Percentiles rank a stretch among this genome's conserved stretches.
Conservation (phyloP, 2,113 vertebrate species). For the Melierax canorus region DNA sequence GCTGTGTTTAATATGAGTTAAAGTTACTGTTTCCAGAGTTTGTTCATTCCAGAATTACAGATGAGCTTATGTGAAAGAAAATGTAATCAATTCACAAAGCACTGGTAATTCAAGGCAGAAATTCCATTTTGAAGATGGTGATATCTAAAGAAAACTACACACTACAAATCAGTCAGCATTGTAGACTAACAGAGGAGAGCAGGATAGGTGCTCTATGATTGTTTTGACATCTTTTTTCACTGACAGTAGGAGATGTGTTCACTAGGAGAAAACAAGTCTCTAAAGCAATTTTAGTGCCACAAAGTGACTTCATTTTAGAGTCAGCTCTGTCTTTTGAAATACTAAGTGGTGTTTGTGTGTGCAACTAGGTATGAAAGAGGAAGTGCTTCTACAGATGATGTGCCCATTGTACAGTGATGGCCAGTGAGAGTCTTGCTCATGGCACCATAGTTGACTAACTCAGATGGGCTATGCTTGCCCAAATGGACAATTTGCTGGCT, state of each 20-base stretch:
- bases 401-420: not conserved
- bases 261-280: not conserved
- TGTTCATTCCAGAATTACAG: not conserved
- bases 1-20: not conserved
- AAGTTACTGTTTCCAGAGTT: not conserved
- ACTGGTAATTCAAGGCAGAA: not conserved
- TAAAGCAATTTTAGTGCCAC: not conserved
- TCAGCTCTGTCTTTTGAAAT: not conserved
- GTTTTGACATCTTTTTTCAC: not conserved
- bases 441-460: not conserved
- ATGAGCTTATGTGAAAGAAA: not conserved
- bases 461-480: fast-evolving
- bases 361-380: not conserved
- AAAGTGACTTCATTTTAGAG: not conserved
- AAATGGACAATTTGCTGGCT: fast-evolving
- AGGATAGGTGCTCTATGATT: not conserved
- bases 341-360: not conserved
- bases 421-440: not conserved
- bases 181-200: not conserved
- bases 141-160: not conserved
- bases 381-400: not conserved
- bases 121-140: not conserved
- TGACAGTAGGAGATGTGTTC: not conserved
- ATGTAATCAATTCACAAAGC: not conserved
- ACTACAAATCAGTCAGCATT: not conserved